Evolutionary conservation across 30 jellyfish, hydroid and myxozoan genomes (phyloP), one percentile per base, ranked within the genome.

Genomic region (Aurelia sp.): DNA sequence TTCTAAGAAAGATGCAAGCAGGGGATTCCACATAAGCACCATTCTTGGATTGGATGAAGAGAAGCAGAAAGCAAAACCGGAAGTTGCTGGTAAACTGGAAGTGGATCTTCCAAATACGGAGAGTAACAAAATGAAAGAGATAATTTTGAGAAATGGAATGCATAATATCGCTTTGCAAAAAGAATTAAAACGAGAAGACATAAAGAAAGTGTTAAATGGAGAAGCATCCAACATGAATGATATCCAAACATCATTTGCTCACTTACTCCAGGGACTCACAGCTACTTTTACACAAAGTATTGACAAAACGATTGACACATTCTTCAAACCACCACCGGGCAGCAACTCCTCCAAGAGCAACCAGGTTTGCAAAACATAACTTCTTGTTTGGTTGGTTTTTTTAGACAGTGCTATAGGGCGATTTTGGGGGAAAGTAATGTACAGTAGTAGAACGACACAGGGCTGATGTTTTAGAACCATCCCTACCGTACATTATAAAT

Each of bases 41-140:
- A 89, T 89, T 52, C 93, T 89, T 24, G 97, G 97, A 20, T 76
- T 81, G 90, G 83, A 89, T 4, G 97, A 89, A 24, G 87, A 86
- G 12, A 51, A 33, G 22, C 19, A 70, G 16, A 22, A 57, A 11
- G 15, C 55, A 44, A 44, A 44, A 44, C 73, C 24, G 21, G 58
- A 27, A 38, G 90, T 67, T 40, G 74, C 82, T n/a, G 90, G 74
- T 21, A 76, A 20, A 66, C 81, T 48, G 18, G 62, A 31, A 21
- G 64, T 13, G 76, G 63, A 76, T 21, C n/a, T 10, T 13, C 16
- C 65, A 31, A 31, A 6, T 62, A 17, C 65, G 5, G 18, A 15
- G 13, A 44, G 18, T 3, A 4, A n/a, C 31, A n/a, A 71, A 40
- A 71, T 48, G 3, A 27, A 33, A 22, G 53, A 44, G 15, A 15